These are phyloP conservation scores for Empidonax traillii DNA, from an alignment of 2,113 vertebrate species.

Conservation along the genomic window DNA sequence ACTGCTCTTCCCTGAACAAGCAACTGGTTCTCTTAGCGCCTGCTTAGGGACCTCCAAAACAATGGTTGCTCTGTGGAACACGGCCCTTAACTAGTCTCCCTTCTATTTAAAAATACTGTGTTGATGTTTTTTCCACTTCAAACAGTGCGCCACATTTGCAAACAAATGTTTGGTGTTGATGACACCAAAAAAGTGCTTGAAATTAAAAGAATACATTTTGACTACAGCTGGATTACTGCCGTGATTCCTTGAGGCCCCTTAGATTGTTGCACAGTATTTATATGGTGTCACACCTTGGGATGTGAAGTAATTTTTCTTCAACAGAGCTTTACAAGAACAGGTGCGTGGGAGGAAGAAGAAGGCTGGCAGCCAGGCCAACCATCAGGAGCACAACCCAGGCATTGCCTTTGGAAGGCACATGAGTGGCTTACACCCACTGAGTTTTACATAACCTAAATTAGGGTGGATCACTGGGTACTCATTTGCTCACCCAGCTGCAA, in stretches of 20 bases:
- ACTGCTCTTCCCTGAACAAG: not conserved
- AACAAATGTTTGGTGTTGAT: not conserved
- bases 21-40: not conserved
- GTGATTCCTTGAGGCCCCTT: not conserved
- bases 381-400: not conserved
- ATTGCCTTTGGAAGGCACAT: not conserved
- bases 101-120: not conserved
- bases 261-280: not conserved
- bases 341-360: not conserved
- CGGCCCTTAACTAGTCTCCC: not conserved
- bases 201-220: not conserved
- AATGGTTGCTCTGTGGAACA: not conserved
- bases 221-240: not conserved
- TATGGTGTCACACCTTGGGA: not conserved
- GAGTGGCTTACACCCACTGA: not conserved
- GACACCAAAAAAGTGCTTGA: not conserved
- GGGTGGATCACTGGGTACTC: not conserved
- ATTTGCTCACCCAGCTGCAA: not conserved
- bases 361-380: not conserved
- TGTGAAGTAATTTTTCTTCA: not conserved
- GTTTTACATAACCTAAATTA: not conserved
- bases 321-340: not conserved
- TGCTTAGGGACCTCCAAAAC: not conserved
- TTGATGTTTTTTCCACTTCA: not conserved
- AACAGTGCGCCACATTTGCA: not conserved